These are phyloP conservation scores for Etheostoma perlongum DNA, from an alignment of 2,797 vertebrate genomes.

Conservation along the genomic window DNA sequence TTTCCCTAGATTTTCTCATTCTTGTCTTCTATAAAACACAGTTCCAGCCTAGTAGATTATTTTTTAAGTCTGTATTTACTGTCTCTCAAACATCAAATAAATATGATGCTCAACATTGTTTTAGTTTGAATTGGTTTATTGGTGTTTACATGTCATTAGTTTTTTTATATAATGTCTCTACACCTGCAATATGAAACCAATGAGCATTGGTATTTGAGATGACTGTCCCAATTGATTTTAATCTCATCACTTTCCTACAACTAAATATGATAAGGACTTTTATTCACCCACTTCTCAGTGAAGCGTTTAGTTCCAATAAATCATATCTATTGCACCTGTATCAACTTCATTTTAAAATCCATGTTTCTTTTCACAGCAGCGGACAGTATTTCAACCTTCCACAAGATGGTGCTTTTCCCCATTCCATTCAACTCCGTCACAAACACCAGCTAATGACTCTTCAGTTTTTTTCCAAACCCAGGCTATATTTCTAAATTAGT, in stretches of 20 bases:
- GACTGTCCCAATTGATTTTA: background rate
- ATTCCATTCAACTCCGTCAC: background rate
- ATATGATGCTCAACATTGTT: background rate
- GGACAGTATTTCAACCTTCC: constrained; percentile 36
- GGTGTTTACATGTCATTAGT: background rate
- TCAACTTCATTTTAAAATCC: background rate
- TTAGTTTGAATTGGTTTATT: background rate
- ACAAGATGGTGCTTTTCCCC: constrained; percentile 70
- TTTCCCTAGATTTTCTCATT: constrained; percentile 93
- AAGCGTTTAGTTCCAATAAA: background rate
- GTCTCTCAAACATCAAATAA: constrained; percentile 37
- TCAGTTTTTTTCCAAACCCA: background rate
- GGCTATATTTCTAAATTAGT: fast-evolving
- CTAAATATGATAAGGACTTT: background rate
- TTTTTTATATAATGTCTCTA: background rate
- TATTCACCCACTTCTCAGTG: background rate
- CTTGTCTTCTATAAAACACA: constrained; percentile 88
- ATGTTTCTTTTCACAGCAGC: background rate
- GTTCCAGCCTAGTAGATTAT: background rate
- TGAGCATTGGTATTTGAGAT: background rate
- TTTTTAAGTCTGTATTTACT: background rate
- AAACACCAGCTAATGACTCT: background rate
- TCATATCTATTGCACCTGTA: background rate
- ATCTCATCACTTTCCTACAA: background rate
- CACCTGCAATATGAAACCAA: background rate